Evolutionary conservation across 30 jellyfish, hydroid and myxozoan species (phyloP).

Genomic region (Aurelia aurita): DNA sequence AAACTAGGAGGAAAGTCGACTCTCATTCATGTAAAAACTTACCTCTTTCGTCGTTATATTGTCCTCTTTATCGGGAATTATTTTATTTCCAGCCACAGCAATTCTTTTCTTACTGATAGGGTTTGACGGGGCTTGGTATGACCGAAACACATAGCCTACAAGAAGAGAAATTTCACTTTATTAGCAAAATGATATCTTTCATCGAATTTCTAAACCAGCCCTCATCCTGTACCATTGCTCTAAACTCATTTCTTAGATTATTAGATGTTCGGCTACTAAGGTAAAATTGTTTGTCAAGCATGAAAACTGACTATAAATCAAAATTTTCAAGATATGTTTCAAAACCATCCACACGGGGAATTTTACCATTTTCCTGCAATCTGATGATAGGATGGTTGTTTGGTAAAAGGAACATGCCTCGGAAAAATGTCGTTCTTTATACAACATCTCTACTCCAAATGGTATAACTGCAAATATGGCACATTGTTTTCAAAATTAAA

Average conservation of each 20-base stretch:
- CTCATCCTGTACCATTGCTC: not conserved
- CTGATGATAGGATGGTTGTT: too few species aligned
- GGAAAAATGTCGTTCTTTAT: too few species aligned
- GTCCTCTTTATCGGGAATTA: slow-evolving; percentile 78
- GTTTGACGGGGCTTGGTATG: slow-evolving; percentile 48
- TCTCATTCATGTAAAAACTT: not conserved
- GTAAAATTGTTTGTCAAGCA: too few species aligned
- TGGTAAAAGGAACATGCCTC: too few species aligned
- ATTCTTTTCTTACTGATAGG: slow-evolving; percentile 40
- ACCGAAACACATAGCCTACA: slow-evolving; percentile 47
- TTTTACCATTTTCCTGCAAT: too few species aligned
- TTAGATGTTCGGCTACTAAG: too few species aligned
- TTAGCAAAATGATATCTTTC: not conserved
- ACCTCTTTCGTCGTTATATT: slow-evolving; percentile 73
- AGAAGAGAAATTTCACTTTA: not conserved
- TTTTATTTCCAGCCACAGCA: not conserved
- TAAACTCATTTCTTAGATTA: too few species aligned
- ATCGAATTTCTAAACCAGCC: not conserved
- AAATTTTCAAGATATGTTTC: too few species aligned
- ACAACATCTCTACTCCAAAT: too few species aligned
- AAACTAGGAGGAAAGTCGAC: not conserved
- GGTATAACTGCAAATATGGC: too few species aligned
- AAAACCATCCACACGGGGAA: too few species aligned
- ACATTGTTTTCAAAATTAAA: not conserved
- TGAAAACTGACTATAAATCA: too few species aligned